Conservation (phyloP, 2,888 invertebrate species). For the Tromatobia lineatoria region DNA sequence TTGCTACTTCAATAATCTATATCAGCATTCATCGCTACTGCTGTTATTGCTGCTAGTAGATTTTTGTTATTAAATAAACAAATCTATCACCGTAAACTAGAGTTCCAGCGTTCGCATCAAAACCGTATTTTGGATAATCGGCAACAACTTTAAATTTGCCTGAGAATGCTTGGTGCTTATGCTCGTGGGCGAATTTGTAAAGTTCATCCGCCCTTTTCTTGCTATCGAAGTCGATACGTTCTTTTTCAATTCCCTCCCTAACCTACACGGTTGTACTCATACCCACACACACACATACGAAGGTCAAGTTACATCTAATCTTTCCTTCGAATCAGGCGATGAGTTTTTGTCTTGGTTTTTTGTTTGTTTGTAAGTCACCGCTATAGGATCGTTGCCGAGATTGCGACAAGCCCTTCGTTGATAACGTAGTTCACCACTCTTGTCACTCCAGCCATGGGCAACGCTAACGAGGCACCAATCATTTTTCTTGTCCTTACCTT, state of each 20-base stretch:
- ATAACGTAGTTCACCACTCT: neutral
- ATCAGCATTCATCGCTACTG: neutral
- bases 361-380: neutral
- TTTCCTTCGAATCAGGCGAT: neutral
- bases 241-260: neutral
- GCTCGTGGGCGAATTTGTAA: neutral
- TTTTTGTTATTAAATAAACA: conserved; percentile 60
- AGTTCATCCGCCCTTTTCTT: conserved; percentile 1
- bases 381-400: neutral
- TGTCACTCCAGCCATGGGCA: neutral
- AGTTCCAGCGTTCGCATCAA: conserved; percentile 9
- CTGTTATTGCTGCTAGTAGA: conserved; percentile 21
- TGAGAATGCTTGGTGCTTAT: conserved; percentile 11
- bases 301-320: neutral
- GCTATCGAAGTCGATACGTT: neutral
- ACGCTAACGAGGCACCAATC: conserved; percentile 14
- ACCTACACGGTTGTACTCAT: neutral
- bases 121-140: conserved; percentile 8
- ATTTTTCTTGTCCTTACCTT: neutral
- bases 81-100: conserved; percentile 43
- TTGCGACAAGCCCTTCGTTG: conserved; percentile 1
- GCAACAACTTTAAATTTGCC: neutral
- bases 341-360: neutral
- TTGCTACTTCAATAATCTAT: no score
- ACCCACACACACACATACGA: neutral